These are phyloP conservation scores for Heliconius sara DNA, from an alignment of 2,888 invertebrate species.

Conservation along the genomic window DNA sequence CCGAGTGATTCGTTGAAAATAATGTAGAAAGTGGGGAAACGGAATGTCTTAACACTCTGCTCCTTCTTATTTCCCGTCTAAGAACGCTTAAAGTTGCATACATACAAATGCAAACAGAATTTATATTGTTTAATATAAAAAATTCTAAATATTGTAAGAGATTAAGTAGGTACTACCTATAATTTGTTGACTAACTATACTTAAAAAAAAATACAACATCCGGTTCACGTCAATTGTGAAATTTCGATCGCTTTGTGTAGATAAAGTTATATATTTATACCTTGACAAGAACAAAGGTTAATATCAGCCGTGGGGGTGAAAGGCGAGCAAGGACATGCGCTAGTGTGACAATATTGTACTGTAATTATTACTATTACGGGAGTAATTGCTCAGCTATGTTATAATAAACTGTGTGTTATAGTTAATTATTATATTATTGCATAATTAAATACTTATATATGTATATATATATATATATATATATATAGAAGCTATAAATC, in stretches of 20 bases:
- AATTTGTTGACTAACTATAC: not conserved
- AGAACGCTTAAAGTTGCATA: too few species aligned
- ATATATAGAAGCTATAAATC: too few species aligned
- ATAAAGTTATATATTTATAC: constrained; percentile 22
- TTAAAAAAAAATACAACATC: constrained; percentile 1
- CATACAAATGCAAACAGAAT: too few species aligned
- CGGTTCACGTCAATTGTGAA: constrained; percentile 18
- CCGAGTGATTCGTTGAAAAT: not conserved
- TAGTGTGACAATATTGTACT: constrained; percentile 41
- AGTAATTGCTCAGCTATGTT: constrained; percentile 28
- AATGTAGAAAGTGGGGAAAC: not conserved
- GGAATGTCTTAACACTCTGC: not conserved
- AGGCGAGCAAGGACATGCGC: constrained; percentile 51
- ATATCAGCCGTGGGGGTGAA: constrained; percentile 48
- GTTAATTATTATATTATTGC: not conserved
- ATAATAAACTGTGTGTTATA: not conserved
- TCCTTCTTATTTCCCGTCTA: too few species aligned
- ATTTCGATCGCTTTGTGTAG: constrained; percentile 23
- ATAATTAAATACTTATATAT: too few species aligned
- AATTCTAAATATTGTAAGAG: not conserved
- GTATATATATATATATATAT: too few species aligned
- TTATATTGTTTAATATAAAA: too few species aligned
- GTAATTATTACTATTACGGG: constrained; percentile 32
- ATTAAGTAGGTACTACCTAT: too few species aligned
- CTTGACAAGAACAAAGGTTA: constrained; percentile 47